Conservation (phyloP, 2,113 vertebrate species). For the Sinocyclocheilus grahami region DNA sequence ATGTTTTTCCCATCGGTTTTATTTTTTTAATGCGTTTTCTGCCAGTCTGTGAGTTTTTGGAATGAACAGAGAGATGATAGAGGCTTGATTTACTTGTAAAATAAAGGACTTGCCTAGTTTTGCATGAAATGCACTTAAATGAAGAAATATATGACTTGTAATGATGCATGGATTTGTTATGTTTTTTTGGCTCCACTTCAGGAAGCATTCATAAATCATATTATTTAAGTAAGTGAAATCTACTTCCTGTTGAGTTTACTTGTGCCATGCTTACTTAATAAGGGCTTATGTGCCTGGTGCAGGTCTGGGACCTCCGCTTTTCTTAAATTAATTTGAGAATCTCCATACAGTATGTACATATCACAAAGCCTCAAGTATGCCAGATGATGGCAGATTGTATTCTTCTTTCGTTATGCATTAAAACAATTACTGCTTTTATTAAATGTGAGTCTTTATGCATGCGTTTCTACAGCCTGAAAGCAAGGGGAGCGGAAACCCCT, state of each 20-base stretch:
- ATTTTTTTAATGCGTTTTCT: slow-evolving; percentile 2
- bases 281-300: slow-evolving; percentile 26
- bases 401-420: slow-evolving; percentile 16
- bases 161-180: slow-evolving; percentile 10
- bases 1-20: not conserved
- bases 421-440: slow-evolving; percentile 6
- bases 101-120: slow-evolving; percentile 40
- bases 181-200: not conserved
- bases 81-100: slow-evolving; percentile 11
- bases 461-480: not conserved
- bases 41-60: not conserved
- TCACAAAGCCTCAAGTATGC: slow-evolving; percentile 22
- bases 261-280: slow-evolving; percentile 31
- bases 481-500: not conserved
- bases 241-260: slow-evolving; percentile 4
- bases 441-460: not conserved
- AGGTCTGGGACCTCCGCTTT: slow-evolving; percentile 18
- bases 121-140: slow-evolving; percentile 40
- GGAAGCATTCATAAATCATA: not conserved
- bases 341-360: not conserved
- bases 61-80: not conserved
- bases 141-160: not conserved
- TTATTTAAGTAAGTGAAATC: not conserved
- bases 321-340: not conserved
- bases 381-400: slow-evolving; percentile 1